phyloP scores from a whole-genome alignment of 2,113 vertebrate genomes.

The Neomonachus schauinslandi region DNA sequence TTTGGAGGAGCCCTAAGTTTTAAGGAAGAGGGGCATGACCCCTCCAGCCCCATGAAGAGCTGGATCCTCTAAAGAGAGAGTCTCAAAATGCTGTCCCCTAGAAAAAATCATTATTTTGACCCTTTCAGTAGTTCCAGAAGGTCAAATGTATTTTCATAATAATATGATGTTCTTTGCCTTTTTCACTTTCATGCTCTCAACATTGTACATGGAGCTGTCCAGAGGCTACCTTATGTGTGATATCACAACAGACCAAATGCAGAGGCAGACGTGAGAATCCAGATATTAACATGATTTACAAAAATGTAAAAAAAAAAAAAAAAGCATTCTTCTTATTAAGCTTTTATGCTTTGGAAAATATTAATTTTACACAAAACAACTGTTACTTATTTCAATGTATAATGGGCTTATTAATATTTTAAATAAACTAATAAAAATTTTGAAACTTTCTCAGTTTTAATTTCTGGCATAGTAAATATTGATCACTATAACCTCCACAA shows the following conservation, averaged over 20 bases:
- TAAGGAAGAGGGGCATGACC: not conserved
- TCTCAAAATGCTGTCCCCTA: not conserved
- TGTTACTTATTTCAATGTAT: not conserved
- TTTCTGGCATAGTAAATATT: not conserved
- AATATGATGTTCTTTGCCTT: not conserved
- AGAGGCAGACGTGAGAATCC: not conserved
- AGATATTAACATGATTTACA: not conserved
- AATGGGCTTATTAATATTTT: not conserved
- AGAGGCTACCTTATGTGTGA: not conserved
- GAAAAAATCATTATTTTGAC: too few species aligned
- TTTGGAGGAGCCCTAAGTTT: not conserved
- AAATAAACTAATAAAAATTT: not conserved
- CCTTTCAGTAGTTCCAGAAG: not conserved
- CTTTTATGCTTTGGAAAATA: not conserved
- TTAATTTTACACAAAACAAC: not conserved
- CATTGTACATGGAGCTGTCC: not conserved
- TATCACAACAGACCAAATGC: not conserved
- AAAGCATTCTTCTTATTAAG: not conserved
- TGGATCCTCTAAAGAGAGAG: not conserved
- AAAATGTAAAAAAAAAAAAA: not conserved
- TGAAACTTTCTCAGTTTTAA: not conserved
- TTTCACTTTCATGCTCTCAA: not conserved
- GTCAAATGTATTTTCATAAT: not conserved
- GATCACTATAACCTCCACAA: not conserved
- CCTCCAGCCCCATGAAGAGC: not conserved